A percentile compares a stretch with the other conserved stretches of the same genome.
Conservation (phyloP, 1,140 invertebrate species). For the Pachypsylla venusta region DNA sequence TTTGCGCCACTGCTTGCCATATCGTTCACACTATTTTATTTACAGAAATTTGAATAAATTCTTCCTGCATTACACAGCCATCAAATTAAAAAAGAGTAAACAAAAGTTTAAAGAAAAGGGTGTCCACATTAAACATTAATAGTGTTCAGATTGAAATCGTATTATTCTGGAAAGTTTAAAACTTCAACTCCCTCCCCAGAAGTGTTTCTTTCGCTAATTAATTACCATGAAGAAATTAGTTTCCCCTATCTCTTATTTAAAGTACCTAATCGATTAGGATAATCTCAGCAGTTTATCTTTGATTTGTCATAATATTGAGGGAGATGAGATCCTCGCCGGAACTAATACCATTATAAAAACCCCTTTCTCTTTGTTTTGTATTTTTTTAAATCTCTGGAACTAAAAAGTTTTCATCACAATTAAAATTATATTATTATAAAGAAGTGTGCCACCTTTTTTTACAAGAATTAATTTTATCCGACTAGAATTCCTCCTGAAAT, state of each 20-base stretch:
- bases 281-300: constrained; percentile 8
- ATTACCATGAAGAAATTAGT: neutral
- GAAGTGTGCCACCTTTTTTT: too few relatives aligned
- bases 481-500: too few relatives aligned
- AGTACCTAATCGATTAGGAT: too few relatives aligned
- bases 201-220: neutral
- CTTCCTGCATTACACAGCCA: neutral
- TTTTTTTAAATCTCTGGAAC: constrained; percentile 9
- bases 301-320: constrained; percentile 2
- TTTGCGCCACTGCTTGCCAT: too few relatives aligned
- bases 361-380: neutral
- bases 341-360: neutral
- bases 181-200: neutral
- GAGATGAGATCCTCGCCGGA: neutral
- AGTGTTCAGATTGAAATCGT: neutral
- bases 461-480: too few relatives aligned
- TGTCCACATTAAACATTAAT: constrained; percentile 1
- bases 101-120: neutral
- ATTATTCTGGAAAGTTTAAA: neutral
- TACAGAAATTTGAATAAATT: neutral
- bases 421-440: too few relatives aligned
- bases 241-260: too few relatives aligned
- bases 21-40: neutral
- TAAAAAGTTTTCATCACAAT: constrained; percentile 3
- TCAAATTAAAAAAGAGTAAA: neutral